Evolutionary conservation across 2,797 vertebrate species (phyloP), one percentile per base, ranked within the genome.

Genomic region (Sphenopsis melanotis): DNA sequence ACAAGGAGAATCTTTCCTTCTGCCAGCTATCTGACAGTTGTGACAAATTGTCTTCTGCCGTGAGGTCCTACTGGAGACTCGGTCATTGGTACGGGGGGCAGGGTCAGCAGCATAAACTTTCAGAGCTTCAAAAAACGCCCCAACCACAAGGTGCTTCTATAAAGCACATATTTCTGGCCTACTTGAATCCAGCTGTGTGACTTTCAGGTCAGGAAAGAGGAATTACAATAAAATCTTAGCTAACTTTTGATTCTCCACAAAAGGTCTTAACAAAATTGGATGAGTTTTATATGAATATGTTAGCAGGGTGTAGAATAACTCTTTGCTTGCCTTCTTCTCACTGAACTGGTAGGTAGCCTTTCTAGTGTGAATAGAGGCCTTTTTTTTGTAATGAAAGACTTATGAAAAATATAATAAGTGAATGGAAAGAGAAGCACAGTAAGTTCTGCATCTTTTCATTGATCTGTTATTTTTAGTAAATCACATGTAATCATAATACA

Each of bases 161-260:
- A 91, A 96, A 96, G 91, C 75, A 87, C 42, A 6, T 42, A 79
- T 95, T 95, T 96, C 92, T 94, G 88, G 75, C 91, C 95, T 94
- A 94, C 93, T 97, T 90, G 96, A 97, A 95, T 95, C 95, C 95
- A 96, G 79, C 95, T 97, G 93, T 91, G 90, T 94, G 92, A 90
- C 92, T 95, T 95, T 96, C 95, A 94, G 95, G 91, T 94, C 80
- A 89, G 94, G 81, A 86, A 95, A 96, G 91, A 91, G 87, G 91
- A 95, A 94, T 95, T 91, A 94, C 92, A 96, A 96, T 94, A 92
- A 90, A 91, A 87, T 93, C 91, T 96, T 96, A 60, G 2, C 89
- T 95, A 95, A 97, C 90, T 96, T 95, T 94, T 95, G 88, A 94
- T 97, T 95, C 92, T 90, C 91, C 70, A 95, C 95, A 94, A 95